Base-by-base conservation (phyloP, 2,888 invertebrate genomes). In the Pachymerium ferrugineum region DNA sequence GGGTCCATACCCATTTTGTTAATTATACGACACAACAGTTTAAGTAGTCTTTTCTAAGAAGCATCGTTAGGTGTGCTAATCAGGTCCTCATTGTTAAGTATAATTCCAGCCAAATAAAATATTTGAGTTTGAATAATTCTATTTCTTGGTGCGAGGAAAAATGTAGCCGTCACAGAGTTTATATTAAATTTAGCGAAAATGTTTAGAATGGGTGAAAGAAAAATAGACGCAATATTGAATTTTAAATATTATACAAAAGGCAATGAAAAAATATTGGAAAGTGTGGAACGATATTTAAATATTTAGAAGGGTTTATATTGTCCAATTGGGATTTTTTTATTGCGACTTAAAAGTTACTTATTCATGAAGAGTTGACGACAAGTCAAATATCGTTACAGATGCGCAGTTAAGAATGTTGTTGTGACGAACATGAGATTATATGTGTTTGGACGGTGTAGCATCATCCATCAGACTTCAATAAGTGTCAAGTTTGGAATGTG, bases 391-490 rank as follows among this genome's bases (percentile, higher is more conserved):
- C n/a, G n/a, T n/a, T n/a, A n/a, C n/a, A n/a, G n/a, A n/a, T n/a
- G n/a, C n/a, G 62, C 62, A 62, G 62, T 62, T 62, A 25, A 25
- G 62, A 28, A 62, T 28, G 22, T 54, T n/a, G n/a, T n/a, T 22
- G 62, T 62, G 62, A 25, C 62, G 28, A 62, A 62, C 62, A 62
- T 14, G 62, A 62, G 62, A 62, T 62, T 28, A 62, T 62, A 25
- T 25, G 8, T 62, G 62, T 62, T 62, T 28, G 62, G 62, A 62
- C n/a, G 62, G 2, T 62, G 62, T 28, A 62, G 62, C 28, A 62
- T 62, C 62, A 62, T 62, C 62, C 62, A 28, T 62, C 62, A 62
- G 62, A 28, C 62, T 62, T 62, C 62, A 62, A 62, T 62, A 62
- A 28, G 62, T 62, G 62, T 62, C 62, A 62, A 14, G 12, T 25